Conservation (phyloP, 2,797 vertebrate genomes). For the Sebastes trivittatus region DNA sequence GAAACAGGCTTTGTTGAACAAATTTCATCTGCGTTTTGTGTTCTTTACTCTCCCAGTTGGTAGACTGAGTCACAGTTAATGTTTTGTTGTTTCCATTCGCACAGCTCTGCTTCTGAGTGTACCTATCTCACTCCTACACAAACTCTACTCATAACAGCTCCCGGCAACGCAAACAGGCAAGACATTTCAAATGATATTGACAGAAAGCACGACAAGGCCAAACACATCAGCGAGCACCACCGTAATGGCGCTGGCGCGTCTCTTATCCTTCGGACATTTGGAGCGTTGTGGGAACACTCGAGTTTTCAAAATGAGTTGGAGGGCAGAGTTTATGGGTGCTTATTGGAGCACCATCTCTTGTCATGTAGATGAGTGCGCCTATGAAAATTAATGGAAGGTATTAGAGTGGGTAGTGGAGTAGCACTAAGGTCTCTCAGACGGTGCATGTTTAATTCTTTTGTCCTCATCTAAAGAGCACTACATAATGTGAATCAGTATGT, state of each 20-base stretch:
- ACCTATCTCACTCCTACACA: conserved; percentile 65
- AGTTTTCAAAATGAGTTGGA: conserved; percentile 31
- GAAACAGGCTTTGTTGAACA: neutral
- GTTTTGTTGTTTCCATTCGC: conserved; percentile 44
- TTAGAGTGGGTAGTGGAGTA: conserved; percentile 65
- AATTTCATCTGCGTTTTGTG: neutral
- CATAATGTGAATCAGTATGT: neutral
- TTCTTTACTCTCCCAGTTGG: conserved; percentile 20
- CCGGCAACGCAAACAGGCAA: conserved; percentile 34
- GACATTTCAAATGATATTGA: conserved; percentile 22
- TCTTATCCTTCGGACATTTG: conserved; percentile 27
- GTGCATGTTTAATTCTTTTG: conserved; percentile 22
- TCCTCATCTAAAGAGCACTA: conserved; percentile 8
- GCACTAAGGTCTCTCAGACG: conserved; percentile 35
- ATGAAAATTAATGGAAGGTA: conserved; percentile 59
- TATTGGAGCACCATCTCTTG: conserved; percentile 51
- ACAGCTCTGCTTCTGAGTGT: conserved; percentile 36
- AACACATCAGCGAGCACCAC: conserved; percentile 5
- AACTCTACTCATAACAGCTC: conserved; percentile 39
- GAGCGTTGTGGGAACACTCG: conserved; percentile 2
- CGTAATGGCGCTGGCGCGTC: neutral
- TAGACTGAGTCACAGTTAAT: conserved; percentile 62
- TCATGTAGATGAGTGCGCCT: conserved; percentile 46
- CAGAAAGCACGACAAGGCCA: conserved; percentile 30
- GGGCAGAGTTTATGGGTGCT: conserved; percentile 35